Evolutionary conservation across 2,888 invertebrate genomes (phyloP), one percentile per base, ranked within the genome.

Genomic region (Vanessa cardui): DNA sequence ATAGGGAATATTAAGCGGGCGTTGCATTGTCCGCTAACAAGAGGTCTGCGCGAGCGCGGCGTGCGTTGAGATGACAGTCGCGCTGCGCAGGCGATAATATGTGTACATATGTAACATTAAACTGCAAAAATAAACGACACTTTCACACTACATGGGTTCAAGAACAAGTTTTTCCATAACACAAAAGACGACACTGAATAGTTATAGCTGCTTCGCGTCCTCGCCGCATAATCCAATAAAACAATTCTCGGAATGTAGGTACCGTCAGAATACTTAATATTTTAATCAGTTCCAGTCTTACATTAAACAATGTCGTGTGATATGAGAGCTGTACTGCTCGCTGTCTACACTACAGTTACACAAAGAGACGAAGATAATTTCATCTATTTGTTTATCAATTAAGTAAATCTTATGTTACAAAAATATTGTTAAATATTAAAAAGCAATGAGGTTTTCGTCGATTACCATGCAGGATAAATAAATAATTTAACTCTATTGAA

Each of bases 111-210:
- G 92, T 92, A 92, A 92, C 90, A 90, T 92, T 92, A 92, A 92
- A 90, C 91, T 88, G 92, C 91, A 90, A 86, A 92, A 92, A 92
- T 92, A 92, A 92, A 92, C 83, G 87, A 92, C 81, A 86, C 86
- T 90, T 92, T 92, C 92, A 92, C 92, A 92, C 92, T 92, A 92
- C 92, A 92, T 90, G 91, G 92, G 89, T 91, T 91, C 90, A 90
- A 92, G 88, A 92, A 92, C 92, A 92, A 92, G 92, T 92, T 92
- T 92, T 92, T 92, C 92, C 92, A 92, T 92, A 92, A 92, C 92
- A 92, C 92, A 92, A 92, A 92, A 92, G 92, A 91, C 92, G 87
- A 91, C 92, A 89, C 90, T 92, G 92, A 92, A 92, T 92, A 92
- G 92, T 92, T 92, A 92, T 92, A 92, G 92, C 90, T 91, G 87